phyloP scores from a whole-genome alignment of 2,113 vertebrate species.

The Micronycteris hirsuta region DNA sequence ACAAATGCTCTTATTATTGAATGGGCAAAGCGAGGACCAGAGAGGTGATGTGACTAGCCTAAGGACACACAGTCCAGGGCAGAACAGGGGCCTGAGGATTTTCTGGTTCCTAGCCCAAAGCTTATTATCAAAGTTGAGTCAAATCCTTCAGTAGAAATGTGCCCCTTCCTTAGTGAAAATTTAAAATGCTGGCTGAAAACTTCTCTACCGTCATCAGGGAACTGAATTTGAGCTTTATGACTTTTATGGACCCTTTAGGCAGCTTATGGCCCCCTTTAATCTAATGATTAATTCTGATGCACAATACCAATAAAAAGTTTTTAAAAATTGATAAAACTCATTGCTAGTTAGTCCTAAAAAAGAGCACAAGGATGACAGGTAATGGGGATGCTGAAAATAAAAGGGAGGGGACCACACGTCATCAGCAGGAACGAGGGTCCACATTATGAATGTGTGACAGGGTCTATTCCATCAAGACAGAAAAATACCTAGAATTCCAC shows the following conservation, averaged over 20 bases:
- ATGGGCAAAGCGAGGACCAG: background rate
- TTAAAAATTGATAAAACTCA: background rate
- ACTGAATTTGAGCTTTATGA: background rate
- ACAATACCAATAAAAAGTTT: background rate
- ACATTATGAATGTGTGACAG: fast-evolving
- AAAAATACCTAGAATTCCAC: background rate
- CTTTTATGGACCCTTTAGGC: background rate
- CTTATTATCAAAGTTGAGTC: background rate
- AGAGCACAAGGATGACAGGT: background rate
- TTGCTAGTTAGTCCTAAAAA: background rate
- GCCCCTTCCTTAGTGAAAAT: background rate
- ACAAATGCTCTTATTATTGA: background rate
- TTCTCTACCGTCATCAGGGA: background rate
- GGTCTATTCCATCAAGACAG: background rate
- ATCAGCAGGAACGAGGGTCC: background rate
- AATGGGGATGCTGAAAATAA: background rate
- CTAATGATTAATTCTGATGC: background rate
- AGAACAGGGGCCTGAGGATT: background rate
- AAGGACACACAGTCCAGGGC: background rate
- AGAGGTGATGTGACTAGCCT: background rate
- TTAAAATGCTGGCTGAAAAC: background rate
- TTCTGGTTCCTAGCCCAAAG: background rate
- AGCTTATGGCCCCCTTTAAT: background rate
- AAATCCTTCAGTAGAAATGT: background rate
- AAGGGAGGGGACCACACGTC: background rate